Evolutionary conservation across 1,140 invertebrate genomes (phyloP).

Genomic region (Pygmarrhopalites habei): DNA sequence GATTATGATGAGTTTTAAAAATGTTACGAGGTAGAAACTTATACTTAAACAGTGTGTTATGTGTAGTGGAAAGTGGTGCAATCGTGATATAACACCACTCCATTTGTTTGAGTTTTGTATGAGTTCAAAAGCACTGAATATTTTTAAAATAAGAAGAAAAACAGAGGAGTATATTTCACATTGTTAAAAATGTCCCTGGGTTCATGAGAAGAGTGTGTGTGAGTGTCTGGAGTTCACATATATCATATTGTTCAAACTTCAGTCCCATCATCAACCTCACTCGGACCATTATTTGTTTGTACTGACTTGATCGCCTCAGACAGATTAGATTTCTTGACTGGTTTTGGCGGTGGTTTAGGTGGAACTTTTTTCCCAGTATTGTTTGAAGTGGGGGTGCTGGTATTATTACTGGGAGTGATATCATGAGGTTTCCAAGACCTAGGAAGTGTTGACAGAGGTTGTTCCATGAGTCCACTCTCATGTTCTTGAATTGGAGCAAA

Average conservation of each 20-base stretch:
- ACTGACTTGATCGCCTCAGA: conserved; percentile 26
- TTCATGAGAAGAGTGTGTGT: too few relatives aligned
- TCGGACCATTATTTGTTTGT: conserved; percentile 20
- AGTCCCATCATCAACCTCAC: conserved; percentile 41
- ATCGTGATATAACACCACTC: too few relatives aligned
- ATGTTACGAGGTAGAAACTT: too few relatives aligned
- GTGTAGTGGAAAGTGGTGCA: too few relatives aligned
- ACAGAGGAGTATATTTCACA: too few relatives aligned
- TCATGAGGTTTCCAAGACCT: conserved; percentile 23
- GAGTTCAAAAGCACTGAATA: too few relatives aligned
- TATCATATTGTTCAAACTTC: conserved; percentile 40
- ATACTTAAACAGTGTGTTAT: too few relatives aligned
- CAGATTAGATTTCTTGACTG: conserved; percentile 28
- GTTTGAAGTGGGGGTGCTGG: not conserved
- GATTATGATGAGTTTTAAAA: too few relatives aligned
- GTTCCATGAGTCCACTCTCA: not conserved
- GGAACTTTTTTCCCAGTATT: conserved; percentile 39
- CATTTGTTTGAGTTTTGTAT: too few relatives aligned
- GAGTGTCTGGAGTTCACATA: conserved; percentile 26
- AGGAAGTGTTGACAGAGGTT: conserved; percentile 18
- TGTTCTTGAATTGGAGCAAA: conserved; percentile 34
- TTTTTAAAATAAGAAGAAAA: too few relatives aligned
- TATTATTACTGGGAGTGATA: not conserved
- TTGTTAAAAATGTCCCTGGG: too few relatives aligned
- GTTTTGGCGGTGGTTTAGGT: conserved; percentile 43